These are phyloP conservation scores for Corythaixoides concolor DNA, from an alignment of 2,113 vertebrate species.

Conservation along the genomic window DNA sequence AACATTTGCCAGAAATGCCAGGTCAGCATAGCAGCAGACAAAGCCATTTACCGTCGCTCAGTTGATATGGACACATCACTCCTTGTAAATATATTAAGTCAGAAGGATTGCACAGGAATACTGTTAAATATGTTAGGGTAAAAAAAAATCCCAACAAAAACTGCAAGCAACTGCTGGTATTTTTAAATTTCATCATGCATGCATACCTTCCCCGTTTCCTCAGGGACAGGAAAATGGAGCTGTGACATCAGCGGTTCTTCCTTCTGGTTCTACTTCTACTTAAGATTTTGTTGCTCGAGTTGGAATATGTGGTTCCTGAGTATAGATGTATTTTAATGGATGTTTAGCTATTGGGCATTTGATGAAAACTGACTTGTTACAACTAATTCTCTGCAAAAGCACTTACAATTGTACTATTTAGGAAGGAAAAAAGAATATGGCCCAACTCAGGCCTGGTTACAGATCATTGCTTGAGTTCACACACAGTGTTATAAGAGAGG, in stretches of 20 bases:
- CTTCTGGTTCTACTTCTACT: not conserved
- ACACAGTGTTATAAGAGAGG: not conserved
- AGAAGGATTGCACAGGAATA: not conserved
- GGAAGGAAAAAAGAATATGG: not conserved
- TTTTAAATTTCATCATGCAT: not conserved
- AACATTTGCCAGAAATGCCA: not conserved
- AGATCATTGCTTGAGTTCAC: not conserved
- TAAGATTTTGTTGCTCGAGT: not conserved
- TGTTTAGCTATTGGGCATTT: not conserved
- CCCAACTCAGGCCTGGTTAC: not conserved
- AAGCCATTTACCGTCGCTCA: not conserved
- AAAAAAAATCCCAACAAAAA: not conserved
- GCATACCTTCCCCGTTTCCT: not conserved
- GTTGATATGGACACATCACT: not conserved
- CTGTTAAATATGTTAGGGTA: not conserved
- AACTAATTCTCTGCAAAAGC: not conserved
- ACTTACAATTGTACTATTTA: not conserved
- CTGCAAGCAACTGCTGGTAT: not conserved
- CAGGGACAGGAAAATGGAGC: not conserved
- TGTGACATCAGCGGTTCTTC: accelerated
- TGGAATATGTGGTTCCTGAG: not conserved
- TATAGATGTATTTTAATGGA: not conserved
- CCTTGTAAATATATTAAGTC: not conserved
- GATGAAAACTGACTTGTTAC: not conserved
- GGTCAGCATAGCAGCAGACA: not conserved